Conservation (phyloP, 92 coral and sea anemone genomes). For the Meandrina meandrites region DNA sequence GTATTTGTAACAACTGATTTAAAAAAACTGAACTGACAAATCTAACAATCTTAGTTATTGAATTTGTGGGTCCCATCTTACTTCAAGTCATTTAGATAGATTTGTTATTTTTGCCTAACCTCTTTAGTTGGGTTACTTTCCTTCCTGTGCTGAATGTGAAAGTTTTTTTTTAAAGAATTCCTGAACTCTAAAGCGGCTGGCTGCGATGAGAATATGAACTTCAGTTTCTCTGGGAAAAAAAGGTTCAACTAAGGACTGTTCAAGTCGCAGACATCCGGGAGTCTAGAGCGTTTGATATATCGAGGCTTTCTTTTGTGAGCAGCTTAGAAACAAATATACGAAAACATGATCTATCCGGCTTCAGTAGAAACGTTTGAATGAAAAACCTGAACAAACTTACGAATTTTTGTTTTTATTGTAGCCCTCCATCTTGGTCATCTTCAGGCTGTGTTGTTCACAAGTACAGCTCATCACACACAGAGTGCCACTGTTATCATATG, state of each 20-base stretch:
- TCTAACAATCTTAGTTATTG: too few species aligned
- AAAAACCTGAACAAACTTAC: not conserved
- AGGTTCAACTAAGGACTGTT: not conserved
- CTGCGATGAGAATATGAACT: not conserved
- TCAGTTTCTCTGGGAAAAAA: not conserved
- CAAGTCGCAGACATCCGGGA: not conserved
- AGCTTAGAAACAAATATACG: not conserved
- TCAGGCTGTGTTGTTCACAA: slow-evolving; percentile 59
- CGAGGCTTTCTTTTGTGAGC: not conserved
- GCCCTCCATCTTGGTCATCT: slow-evolving; percentile 67
- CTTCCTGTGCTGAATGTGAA: too few species aligned
- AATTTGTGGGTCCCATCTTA: too few species aligned
- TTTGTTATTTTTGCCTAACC: too few species aligned
- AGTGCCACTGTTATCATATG: slow-evolving; percentile 74
- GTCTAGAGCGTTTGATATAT: not conserved
- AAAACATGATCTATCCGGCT: not conserved
- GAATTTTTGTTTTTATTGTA: not conserved
- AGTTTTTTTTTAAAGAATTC: too few species aligned
- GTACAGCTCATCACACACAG: slow-evolving; percentile 44
- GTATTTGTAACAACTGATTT: too few species aligned
- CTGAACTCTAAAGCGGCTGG: too few species aligned
- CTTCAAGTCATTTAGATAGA: too few species aligned
- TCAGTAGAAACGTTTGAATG: not conserved
- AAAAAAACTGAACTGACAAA: too few species aligned
- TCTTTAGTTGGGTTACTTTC: too few species aligned